Evolutionary conservation across 1,140 invertebrate genomes (phyloP).

Genomic region (Piezodorus guildinii): DNA sequence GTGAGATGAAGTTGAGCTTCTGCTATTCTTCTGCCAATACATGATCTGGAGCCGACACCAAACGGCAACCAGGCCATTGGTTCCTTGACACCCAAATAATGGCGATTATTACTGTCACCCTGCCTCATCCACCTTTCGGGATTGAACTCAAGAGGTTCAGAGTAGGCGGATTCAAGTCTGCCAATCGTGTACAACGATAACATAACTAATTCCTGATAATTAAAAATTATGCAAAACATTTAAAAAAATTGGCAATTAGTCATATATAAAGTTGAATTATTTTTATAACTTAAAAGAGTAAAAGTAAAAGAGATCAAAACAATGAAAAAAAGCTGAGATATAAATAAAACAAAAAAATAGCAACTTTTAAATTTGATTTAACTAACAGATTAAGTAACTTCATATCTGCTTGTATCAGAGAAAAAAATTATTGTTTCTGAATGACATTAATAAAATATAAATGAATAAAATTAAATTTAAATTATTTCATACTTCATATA

Average conservation of each 20-base stretch:
- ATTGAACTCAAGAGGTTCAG: constrained; percentile 50
- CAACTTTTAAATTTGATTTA: too few relatives aligned
- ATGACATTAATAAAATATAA: too few relatives aligned
- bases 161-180: constrained; percentile 55
- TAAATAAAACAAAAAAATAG: too few relatives aligned
- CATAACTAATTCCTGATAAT: constrained; percentile 56
- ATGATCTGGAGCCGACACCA: constrained; percentile 66
- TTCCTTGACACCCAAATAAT: constrained; percentile 37
- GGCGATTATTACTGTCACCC: constrained; percentile 31
- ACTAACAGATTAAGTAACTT: too few relatives aligned
- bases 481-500: too few relatives aligned
- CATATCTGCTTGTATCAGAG: too few relatives aligned
- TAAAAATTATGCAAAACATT: constrained; percentile 26
- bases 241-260: not conserved
- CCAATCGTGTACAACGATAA: constrained; percentile 73
- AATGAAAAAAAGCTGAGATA: too few relatives aligned
- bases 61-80: constrained; percentile 68
- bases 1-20: not conserved
- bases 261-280: too few relatives aligned
- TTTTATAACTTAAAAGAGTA: too few relatives aligned
- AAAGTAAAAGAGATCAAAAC: too few relatives aligned
- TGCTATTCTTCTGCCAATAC: constrained; percentile 68
- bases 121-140: constrained; percentile 65
- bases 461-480: too few relatives aligned
- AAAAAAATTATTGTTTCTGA: too few relatives aligned